Evolutionary conservation across 2,888 invertebrate species (phyloP), one percentile per base, ranked within the genome.

Genomic region (Rhamnusium bicolor): DNA sequence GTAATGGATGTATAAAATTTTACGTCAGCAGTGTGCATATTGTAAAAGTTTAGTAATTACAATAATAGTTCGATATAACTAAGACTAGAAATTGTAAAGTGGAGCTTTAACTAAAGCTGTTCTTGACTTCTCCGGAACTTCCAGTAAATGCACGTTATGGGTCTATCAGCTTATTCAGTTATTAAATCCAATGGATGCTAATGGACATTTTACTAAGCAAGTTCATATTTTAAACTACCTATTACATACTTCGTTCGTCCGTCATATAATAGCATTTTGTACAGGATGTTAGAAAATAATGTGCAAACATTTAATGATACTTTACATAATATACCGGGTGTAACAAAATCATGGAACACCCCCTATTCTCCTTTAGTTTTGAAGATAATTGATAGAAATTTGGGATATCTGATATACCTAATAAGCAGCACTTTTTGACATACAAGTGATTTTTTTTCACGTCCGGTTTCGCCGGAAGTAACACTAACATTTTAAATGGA

Each of bases 21-120:
- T 40, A 56, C 46, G 14, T 54, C 67, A 60, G 60, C 47, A 40
- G 21, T 14, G 53, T 24, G 69, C 69, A 60, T 69, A 60, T 60
- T 51, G 60, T 69, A 60, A 69, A 69, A 60, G 51, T 69, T 69
- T 51, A 60, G 60, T 69, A 69, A 69, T 60, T 60, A 60, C 49
- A 46, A 51, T 69, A 61, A 69, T 69, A 49, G 69, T 69, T 69
- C 69, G 27, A 60, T 69, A 56, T 54, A 67, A 71, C 51, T 58
- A 58, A 54, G 47, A 46, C 62, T 24, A 16, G 54, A 32, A 69
- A 62, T 54, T 62, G 62, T 69, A 62, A 51, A 69, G 69, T 58
- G 40, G 19, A 51, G 53, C 29, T 21, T 16, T 29, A 24, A 19
- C 58, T 32, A 40, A 47, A 69, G 47, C 58, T 47, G 60, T 49